Evolutionary conservation across 2,888 invertebrate genomes (phyloP).

Genomic region (Orthosia gothica): DNA sequence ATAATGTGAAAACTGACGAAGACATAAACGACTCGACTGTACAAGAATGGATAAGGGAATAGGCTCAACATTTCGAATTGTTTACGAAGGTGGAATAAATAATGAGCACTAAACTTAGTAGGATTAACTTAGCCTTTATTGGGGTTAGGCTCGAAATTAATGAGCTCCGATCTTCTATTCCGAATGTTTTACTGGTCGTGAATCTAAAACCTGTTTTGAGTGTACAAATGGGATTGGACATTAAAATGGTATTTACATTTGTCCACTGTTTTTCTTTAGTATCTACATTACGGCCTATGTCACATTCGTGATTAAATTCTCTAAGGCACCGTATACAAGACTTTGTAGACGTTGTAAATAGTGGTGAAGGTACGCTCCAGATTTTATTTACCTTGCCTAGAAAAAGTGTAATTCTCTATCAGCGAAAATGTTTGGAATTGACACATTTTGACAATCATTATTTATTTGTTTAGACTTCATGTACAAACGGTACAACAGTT

Average conservation of each 20-base stretch:
- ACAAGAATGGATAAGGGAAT: constrained; percentile 30
- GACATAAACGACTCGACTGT: not conserved
- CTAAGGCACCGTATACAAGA: not conserved
- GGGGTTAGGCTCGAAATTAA: constrained; percentile 42
- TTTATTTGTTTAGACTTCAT: too few species aligned
- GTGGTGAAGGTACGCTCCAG: not conserved
- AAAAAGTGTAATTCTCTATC: too few species aligned
- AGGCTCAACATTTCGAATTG: constrained; percentile 37
- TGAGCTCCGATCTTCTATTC: constrained; percentile 43
- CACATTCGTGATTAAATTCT: not conserved
- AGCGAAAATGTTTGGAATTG: too few species aligned
- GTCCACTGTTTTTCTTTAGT: constrained; percentile 19
- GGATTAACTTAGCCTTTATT: constrained; percentile 40
- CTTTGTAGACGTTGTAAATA: not conserved
- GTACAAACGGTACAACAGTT: too few species aligned
- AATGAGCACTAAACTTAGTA: constrained; percentile 43
- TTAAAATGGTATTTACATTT: constrained; percentile 31
- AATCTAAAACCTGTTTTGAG: constrained; percentile 44
- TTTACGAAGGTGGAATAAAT: constrained; percentile 54
- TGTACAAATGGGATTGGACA: constrained; percentile 28
- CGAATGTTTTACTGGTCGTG: constrained; percentile 11
- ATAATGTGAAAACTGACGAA: not conserved
- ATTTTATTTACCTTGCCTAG: not conserved
- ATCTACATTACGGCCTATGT: not conserved
- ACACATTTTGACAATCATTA: too few species aligned